Evolutionary conservation across 2,113 vertebrate species (phyloP), one percentile per base, ranked within the genome.

Genomic region (Callocephalon fimbriatum): DNA sequence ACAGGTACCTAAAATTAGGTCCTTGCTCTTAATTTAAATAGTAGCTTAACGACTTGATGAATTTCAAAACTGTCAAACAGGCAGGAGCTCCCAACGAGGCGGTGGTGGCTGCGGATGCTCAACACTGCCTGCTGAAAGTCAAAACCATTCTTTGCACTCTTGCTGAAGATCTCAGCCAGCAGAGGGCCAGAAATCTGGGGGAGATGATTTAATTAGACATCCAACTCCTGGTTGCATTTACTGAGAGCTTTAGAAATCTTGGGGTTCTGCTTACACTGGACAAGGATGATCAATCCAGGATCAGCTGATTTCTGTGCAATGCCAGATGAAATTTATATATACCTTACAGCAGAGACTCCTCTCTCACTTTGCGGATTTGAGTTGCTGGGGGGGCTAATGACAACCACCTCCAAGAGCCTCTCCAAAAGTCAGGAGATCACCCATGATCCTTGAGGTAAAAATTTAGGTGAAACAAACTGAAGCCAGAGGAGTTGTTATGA

Each of bases 21-120:
- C 61, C 48, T 86, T 79, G 25, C 31, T 96, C 40, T 80, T 95
- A 81, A 92, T 91, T 95, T 88, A 78, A 85, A 63, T 81, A 75
- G 76, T 71, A 91, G 22, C 83, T 96, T 96, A 95, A 92, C 58
- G 78, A 94, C 74, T 92, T 89, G 53, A 86, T 91, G 96, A 70
- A 87, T 95, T 95, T 85, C 76, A 91, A 82, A 93, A 72, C 88
- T 95, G 94, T 96, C 94, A 94, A 95, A 74, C 72, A 93, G 62
- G 31, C 61, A 92, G 92, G 73, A 93, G 66, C 79, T 95, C 94
- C 89, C 80, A 78, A 90, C 77, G 92, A 96, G 94, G 91, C 37
- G n/a, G 94, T 87, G 90, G 95, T 79, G 90, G 72, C 92, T 95
- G 91, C 15, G 8, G 81, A 47, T 94, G 77, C 83, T 93, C 81